Conservation (phyloP, 2,113 vertebrate species). For the Ondatra zibethicus region DNA sequence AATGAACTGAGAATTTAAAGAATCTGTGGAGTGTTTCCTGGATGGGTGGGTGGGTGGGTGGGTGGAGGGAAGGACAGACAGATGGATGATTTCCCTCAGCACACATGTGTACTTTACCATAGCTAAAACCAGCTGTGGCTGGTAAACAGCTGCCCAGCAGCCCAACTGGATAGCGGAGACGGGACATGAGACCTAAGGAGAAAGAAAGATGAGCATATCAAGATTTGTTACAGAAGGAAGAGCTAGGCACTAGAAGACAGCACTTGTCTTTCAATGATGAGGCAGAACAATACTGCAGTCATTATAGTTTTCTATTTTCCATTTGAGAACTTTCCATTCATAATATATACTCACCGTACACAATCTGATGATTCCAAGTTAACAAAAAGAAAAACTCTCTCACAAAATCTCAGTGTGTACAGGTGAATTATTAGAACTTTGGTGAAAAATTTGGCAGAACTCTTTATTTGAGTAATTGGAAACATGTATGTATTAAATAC, state of each 20-base stretch:
- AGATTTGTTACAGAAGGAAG: background rate
- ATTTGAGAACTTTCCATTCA: background rate
- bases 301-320: background rate
- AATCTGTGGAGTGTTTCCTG: background rate
- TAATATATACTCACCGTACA: background rate
- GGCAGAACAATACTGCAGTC: background rate
- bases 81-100: background rate
- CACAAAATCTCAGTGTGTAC: conserved; percentile 15
- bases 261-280: background rate
- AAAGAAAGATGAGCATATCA: conserved; percentile 27
- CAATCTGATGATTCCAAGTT: background rate
- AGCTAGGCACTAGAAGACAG: background rate
- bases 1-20: background rate
- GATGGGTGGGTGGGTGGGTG: no score
- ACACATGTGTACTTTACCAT: conserved; percentile 84
- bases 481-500: background rate
- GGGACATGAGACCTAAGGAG: conserved; percentile 88
- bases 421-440: background rate
- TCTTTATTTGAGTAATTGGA: background rate
- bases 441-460: background rate
- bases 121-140: conserved; percentile 88
- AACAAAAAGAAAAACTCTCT: background rate
- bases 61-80: background rate
- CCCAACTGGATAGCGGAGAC: conserved; percentile 89
- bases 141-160: conserved; percentile 86